These are phyloP conservation scores for Miniopterus natalensis DNA, from an alignment of 2,113 vertebrate genomes.

Conservation along the genomic window DNA sequence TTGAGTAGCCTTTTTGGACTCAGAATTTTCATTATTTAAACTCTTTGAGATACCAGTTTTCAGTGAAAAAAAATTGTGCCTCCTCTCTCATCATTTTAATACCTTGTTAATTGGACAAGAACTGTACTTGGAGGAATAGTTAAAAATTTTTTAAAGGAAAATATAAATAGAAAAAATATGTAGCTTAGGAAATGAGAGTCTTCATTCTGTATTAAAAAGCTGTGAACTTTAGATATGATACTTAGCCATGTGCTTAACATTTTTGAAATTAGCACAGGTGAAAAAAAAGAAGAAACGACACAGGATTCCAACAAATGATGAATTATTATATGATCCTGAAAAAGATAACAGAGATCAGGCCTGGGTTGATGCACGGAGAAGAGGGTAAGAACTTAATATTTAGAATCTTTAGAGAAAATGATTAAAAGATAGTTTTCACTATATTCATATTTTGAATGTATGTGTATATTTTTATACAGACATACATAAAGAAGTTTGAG, in stretches of 20 bases:
- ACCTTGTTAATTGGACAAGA: slow-evolving; percentile 9
- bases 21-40: slow-evolving; percentile 48
- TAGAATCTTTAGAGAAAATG: slow-evolving; percentile 33
- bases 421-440: slow-evolving; percentile 7
- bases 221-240: slow-evolving; percentile 9
- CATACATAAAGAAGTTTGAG: not conserved
- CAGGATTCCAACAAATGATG: slow-evolving; percentile 93
- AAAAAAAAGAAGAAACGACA: slow-evolving; percentile 88
- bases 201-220: slow-evolving; percentile 51
- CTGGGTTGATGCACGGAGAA: slow-evolving; percentile 95
- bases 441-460: not conserved
- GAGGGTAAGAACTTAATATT: slow-evolving; percentile 87
- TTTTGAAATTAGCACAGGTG: slow-evolving; percentile 85
- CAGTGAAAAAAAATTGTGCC: slow-evolving; percentile 33
- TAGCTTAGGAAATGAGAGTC: not conserved
- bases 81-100: slow-evolving; percentile 27
- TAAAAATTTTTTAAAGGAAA: not conserved
- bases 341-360: slow-evolving; percentile 96
- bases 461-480: not conserved
- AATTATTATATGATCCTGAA: slow-evolving; percentile 96
- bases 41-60: slow-evolving; percentile 27
- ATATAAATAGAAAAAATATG: slow-evolving; percentile 23
- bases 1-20: not conserved
- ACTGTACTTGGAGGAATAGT: slow-evolving; percentile 15
- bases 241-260: slow-evolving; percentile 59